Evolutionary conservation across 2,797 vertebrate species (phyloP).

Genomic region (Oreortyx pictus): DNA sequence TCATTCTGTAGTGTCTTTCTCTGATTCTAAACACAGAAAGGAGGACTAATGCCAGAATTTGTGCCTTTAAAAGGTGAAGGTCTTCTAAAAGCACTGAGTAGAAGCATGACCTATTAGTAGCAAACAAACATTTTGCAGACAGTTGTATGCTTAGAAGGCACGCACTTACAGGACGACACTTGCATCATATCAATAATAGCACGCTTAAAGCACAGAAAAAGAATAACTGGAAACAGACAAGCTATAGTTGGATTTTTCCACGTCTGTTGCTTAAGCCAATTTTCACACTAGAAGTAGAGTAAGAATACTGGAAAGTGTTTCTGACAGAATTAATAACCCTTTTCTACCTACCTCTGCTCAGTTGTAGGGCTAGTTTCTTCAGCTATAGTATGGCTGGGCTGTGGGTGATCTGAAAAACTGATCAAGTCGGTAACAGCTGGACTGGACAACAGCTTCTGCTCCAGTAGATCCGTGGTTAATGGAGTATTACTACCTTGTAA

Average conservation of each 20-base stretch:
- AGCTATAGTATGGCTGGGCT: slow-evolving; percentile 75
- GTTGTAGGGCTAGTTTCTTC: slow-evolving; percentile 71
- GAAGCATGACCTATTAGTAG: not conserved
- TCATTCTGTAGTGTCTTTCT: not conserved
- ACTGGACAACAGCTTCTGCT: slow-evolving; percentile 78
- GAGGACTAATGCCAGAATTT: not conserved
- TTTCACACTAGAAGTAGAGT: not conserved
- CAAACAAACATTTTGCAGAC: not conserved
- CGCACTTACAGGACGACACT: not conserved
- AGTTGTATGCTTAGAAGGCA: not conserved
- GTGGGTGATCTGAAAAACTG: slow-evolving; percentile 79
- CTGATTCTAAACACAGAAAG: not conserved
- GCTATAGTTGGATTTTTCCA: not conserved
- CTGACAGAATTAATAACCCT: not conserved
- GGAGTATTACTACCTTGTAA: slow-evolving; percentile 88
- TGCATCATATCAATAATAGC: not conserved
- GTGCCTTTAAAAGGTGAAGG: not conserved
- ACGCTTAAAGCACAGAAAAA: not conserved
- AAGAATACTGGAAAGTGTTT: not conserved
- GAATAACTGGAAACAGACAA: not conserved
- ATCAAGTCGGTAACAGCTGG: slow-evolving; percentile 82
- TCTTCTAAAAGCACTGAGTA: not conserved
- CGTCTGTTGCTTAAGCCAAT: not conserved
- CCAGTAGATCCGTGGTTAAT: slow-evolving; percentile 76
- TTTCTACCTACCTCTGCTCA: slow-evolving; percentile 83